Evolutionary conservation across 2,113 vertebrate species (phyloP), one percentile per base, ranked within the genome.

Genomic region (Petaurus breviceps): DNA sequence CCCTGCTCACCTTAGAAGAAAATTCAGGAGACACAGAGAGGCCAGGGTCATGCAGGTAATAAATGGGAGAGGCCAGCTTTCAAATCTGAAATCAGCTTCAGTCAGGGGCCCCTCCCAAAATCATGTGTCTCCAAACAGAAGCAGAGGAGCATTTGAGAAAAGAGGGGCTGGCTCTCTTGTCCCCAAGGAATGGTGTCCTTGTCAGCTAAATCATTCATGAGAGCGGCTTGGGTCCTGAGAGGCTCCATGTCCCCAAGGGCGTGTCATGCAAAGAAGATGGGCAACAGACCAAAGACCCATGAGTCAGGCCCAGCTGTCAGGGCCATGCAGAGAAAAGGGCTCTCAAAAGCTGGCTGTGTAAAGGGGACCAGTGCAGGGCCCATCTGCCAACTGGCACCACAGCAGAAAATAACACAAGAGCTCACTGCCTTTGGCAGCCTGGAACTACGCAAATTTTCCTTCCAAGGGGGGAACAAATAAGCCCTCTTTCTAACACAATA

Each of bases 361-460:
- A 47, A 25, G 92, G 96, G 95, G 92, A 96, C 25, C 84, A 51
- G 14, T 24, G 91, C n/a, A 52, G 6, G 7, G 77, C 68, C 68
- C 68, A 22, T 43, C 68, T 84, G 68, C 68, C 68, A 84, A 24
- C 93, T 93, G 52, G 19, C 89, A 97, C 54, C 24, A 24, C 92
- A 95, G 91, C 43, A 91, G 51, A 52, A 94, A 93, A 12, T n/a
- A 96, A 92, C 3, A 16, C 68, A 8, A 1, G 26, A 96, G 51
- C 52, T 96, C 94, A 23, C 31, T 90, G 89, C 12, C 90, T 98
- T 22, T 3, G 92, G 92, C 95, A 19, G 54, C 89, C 52, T 93
- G 57, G 89, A 94, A 93, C 54, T 50, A 51, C 22, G 22, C 55
- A 54, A n/a, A 92, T 84, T 37, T 93, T 4, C 90, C 68, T 89